Conservation (phyloP, 2,888 invertebrate species). For the Stenodema calcarata region DNA sequence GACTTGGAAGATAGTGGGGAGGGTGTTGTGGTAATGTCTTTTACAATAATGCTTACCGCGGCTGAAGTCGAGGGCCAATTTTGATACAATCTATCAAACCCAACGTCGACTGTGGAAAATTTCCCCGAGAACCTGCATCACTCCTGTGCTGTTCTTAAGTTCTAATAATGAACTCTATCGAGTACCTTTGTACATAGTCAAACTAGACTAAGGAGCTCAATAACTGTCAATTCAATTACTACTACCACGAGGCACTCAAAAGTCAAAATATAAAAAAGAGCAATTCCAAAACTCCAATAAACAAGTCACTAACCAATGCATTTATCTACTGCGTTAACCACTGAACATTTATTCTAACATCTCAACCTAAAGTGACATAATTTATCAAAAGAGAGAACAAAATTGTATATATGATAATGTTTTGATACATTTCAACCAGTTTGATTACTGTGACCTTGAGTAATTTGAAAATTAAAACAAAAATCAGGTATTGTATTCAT, state of each 20-base stretch:
- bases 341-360: not conserved
- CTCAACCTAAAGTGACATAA: not conserved
- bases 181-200: not conserved
- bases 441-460: not conserved
- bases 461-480: not conserved
- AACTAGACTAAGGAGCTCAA: not conserved
- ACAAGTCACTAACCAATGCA: not conserved
- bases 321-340: not conserved
- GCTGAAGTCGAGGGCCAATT: not conserved
- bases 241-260: not conserved
- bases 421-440: conserved; percentile 1
- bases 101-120: not conserved
- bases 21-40: not conserved
- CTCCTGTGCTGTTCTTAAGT: too few species aligned
- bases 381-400: not conserved
- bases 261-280: not conserved
- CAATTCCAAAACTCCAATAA: not conserved
- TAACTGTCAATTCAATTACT: not conserved
- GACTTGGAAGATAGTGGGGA: not conserved
- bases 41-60: not conserved
- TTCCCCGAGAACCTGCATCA: not conserved
- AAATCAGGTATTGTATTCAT: not conserved
- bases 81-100: not conserved
- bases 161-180: not conserved
- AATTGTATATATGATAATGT: not conserved